A percentile compares a stretch with the other conserved stretches of the same genome.
phyloP scores from a whole-genome alignment of 2,113 vertebrate genomes.

The Australoheros scitulus region DNA sequence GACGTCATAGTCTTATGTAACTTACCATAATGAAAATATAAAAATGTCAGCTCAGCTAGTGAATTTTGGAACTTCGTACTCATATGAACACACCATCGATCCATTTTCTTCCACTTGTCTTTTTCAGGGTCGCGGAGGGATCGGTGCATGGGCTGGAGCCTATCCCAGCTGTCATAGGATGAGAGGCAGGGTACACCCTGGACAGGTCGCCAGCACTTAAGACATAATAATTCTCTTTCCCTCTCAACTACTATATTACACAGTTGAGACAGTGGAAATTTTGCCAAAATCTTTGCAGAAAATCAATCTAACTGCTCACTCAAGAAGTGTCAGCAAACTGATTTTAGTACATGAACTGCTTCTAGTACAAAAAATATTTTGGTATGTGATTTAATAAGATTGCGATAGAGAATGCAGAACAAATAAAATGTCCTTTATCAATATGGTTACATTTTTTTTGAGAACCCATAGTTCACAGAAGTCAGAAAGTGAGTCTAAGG shows the following conservation, averaged over 20 bases:
- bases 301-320: background rate
- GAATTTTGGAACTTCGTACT: background rate
- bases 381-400: background rate
- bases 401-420: background rate
- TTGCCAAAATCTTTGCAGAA: background rate
- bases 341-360: background rate
- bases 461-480: background rate
- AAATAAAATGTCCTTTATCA: background rate
- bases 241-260: background rate
- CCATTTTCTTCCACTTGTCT: too few relatives aligned
- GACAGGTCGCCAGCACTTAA: background rate
- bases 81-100: background rate
- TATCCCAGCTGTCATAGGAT: too few relatives aligned
- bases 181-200: too few relatives aligned
- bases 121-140: too few relatives aligned
- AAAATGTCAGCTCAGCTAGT: background rate
- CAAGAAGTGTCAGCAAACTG: too few relatives aligned
- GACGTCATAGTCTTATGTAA: background rate
- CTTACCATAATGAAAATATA: background rate
- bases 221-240: background rate
- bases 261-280: background rate
- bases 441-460: background rate
- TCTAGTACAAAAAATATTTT: background rate
- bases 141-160: too few relatives aligned
- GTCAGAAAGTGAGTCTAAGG: background rate